Evolutionary conservation across 2,113 vertebrate species (phyloP).

Genomic region (Capreolus pygargus): DNA sequence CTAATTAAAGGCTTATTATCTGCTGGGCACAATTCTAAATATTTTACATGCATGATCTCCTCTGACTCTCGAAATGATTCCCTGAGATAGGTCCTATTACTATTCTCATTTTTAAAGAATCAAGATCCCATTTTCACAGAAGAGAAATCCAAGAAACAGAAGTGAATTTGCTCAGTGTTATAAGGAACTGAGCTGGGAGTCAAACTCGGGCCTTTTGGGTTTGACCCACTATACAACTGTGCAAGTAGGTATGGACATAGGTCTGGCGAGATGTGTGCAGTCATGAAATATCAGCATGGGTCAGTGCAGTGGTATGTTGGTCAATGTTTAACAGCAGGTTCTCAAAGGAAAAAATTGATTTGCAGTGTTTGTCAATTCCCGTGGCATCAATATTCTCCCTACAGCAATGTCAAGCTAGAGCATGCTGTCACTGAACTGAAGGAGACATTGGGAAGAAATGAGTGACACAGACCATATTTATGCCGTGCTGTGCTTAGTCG

Average conservation of each 20-base stretch:
- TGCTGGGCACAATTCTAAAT: neutral
- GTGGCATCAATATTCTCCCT: neutral
- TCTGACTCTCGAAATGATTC: neutral
- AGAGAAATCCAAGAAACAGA: neutral
- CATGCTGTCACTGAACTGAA: neutral
- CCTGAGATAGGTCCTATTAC: neutral
- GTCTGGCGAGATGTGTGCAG: fast-evolving
- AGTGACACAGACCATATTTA: fast-evolving
- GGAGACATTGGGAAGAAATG: neutral
- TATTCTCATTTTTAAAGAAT: neutral
- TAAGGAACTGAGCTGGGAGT: neutral
- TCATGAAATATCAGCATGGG: neutral
- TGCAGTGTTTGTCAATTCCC: neutral
- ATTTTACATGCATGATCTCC: neutral
- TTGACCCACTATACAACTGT: neutral
- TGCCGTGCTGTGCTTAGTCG: neutral
- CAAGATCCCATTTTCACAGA: neutral
- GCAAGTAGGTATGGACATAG: neutral
- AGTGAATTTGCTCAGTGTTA: neutral
- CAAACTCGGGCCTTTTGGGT: neutral
- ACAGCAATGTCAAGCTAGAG: neutral
- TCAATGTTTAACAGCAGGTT: neutral
- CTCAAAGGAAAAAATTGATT: neutral
- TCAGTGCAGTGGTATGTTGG: neutral
- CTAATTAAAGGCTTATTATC: neutral